These are phyloP conservation scores for Drosophila funebris DNA, from an alignment of 1,140 invertebrate genomes.

Conservation along the genomic window DNA sequence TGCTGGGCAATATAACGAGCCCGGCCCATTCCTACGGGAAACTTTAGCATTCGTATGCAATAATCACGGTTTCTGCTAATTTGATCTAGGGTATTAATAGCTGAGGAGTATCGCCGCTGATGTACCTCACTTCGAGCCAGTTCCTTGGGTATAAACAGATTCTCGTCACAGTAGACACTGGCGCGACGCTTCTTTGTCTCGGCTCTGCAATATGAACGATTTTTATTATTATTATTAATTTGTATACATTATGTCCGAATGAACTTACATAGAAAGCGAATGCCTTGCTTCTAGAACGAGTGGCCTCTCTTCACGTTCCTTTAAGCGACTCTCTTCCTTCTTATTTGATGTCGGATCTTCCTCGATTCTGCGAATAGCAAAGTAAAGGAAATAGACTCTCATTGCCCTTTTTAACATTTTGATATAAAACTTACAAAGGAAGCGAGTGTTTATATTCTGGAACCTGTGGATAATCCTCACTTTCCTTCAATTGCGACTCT, in stretches of 20 bases:
- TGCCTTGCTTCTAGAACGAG: constrained; percentile 57
- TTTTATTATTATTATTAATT: not conserved
- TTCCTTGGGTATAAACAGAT: constrained; percentile 65
- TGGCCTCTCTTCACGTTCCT: constrained; percentile 41
- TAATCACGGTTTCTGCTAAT: constrained; percentile 34
- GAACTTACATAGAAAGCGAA: constrained; percentile 54
- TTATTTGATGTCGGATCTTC: not conserved
- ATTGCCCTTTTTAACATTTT: not conserved
- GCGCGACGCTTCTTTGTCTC: constrained; percentile 68
- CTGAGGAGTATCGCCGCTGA: constrained; percentile 8
- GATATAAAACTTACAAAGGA: not conserved
- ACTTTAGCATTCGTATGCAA: constrained; percentile 58
- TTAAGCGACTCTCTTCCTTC: not conserved
- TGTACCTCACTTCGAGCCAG: constrained; percentile 55
- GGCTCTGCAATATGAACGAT: constrained; percentile 28
- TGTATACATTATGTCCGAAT: not conserved
- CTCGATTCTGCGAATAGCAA: too few species aligned
- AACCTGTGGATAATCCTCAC: not conserved
- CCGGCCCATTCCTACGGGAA: constrained; percentile 54
- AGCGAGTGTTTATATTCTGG: constrained; percentile 1
- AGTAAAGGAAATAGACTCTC: not conserved
- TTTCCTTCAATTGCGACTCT: not conserved
- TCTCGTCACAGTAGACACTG: constrained; percentile 53
- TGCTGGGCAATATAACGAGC: constrained; percentile 51
- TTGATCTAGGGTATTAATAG: constrained; percentile 16